Percentiles rank a stretch among this genome's conserved stretches.
phyloP scores from a whole-genome alignment of 2,797 vertebrate species.

The Ceryle rudis region DNA sequence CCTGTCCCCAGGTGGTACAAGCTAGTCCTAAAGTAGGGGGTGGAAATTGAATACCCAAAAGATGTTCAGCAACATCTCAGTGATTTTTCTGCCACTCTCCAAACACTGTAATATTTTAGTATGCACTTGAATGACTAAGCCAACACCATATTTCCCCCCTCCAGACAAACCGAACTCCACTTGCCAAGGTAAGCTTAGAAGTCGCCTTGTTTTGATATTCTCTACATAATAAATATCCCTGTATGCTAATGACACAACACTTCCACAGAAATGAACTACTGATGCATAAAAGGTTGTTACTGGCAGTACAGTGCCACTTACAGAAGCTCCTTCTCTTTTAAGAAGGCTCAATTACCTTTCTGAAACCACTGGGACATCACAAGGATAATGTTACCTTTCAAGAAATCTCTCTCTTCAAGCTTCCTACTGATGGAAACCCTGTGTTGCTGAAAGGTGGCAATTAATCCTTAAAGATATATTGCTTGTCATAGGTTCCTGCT shows the following conservation, averaged over 20 bases:
- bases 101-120: neutral
- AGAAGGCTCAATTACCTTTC: neutral
- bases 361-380: neutral
- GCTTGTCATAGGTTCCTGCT: constrained; percentile 2
- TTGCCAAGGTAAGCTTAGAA: neutral
- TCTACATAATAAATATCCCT: neutral
- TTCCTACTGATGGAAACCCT: neutral
- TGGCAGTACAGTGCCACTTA: neutral
- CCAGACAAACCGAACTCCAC: neutral
- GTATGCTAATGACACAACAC: neutral
- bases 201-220: neutral
- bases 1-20: neutral
- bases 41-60: neutral
- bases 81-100: neutral
- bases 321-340: neutral
- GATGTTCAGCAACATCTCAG: neutral
- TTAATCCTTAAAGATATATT: constrained; percentile 26
- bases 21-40: neutral
- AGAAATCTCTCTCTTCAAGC: neutral
- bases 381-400: neutral
- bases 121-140: neutral
- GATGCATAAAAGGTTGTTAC: neutral
- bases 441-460: constrained; percentile 7
- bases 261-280: neutral
- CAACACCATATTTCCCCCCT: neutral